A percentile compares a stretch with the other conserved stretches of the same genome.
Evolutionary conservation across 2,797 vertebrate species (phyloP).

Genomic region (Odontamblyopus rebecca): DNA sequence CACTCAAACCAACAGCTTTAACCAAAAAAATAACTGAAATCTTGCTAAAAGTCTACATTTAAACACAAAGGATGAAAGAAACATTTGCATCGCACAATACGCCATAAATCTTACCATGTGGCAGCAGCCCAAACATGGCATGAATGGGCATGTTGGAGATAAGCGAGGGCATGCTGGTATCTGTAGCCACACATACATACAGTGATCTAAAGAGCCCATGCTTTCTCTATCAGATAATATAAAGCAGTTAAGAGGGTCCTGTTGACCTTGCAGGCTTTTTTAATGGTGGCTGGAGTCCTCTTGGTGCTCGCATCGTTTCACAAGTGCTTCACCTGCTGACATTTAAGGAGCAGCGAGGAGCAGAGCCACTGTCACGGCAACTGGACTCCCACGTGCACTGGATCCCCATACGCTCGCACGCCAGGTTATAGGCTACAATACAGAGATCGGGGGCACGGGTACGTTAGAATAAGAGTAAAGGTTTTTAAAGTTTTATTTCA

Average conservation of each 20-base stretch:
- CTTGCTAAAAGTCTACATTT: too few species aligned
- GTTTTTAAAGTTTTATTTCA: too few species aligned
- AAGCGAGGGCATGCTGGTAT: background rate
- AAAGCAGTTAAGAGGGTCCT: conserved; percentile 7
- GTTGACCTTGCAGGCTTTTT: conserved; percentile 5
- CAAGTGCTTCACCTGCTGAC: conserved; percentile 17
- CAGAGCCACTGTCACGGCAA: conserved; percentile 5
- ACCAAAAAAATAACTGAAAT: background rate
- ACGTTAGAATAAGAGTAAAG: too few species aligned
- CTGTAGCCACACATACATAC: background rate
- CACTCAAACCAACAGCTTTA: background rate
- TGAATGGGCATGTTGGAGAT: background rate
- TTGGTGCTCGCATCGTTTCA: background rate
- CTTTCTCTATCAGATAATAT: conserved; percentile 6
- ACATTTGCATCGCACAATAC: background rate
- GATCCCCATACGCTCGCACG: background rate
- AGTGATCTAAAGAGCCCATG: background rate
- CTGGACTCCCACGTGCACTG: conserved; percentile 3
- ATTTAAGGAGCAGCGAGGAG: conserved; percentile 9
- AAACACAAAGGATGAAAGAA: background rate
- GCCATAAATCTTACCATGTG: background rate
- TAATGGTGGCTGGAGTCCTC: conserved; percentile 4
- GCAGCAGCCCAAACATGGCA: background rate
- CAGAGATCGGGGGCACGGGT: too few species aligned
- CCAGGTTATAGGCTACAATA: too few species aligned